Evolutionary conservation across 2,113 vertebrate species (phyloP).

Genomic region (Ciconia maguari): DNA sequence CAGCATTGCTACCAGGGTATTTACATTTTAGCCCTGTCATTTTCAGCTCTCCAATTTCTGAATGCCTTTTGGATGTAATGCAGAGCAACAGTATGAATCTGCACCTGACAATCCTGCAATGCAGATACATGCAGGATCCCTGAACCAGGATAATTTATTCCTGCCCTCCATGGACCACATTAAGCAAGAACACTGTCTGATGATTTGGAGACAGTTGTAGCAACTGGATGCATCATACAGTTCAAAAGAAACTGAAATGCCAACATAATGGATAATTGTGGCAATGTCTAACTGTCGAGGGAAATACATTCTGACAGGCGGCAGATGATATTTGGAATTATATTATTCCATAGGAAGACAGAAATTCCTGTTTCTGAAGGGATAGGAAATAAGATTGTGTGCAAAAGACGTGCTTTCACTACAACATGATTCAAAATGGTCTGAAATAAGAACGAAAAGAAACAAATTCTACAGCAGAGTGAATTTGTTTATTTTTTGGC

Average conservation of each 20-base stretch:
- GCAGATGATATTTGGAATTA: slow-evolving; percentile 26
- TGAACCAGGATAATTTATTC: background rate
- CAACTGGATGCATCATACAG: background rate
- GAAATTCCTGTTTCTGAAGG: background rate
- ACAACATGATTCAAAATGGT: background rate
- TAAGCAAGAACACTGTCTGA: slow-evolving; percentile 1
- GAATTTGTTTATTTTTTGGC: background rate
- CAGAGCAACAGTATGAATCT: background rate
- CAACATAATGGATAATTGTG: slow-evolving; percentile 34
- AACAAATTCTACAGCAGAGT: background rate
- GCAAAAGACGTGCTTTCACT: background rate
- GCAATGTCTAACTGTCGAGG: background rate
- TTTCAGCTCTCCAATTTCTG: background rate
- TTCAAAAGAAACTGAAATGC: slow-evolving; percentile 35
- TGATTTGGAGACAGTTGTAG: slow-evolving; percentile 9
- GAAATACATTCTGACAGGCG: background rate
- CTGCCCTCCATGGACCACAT: background rate
- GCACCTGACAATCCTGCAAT: background rate
- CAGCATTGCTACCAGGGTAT: background rate
- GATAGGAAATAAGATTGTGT: background rate
- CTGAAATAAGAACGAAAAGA: background rate
- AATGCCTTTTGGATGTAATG: background rate
- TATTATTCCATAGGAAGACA: background rate
- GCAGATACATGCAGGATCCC: background rate
- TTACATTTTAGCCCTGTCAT: background rate